Base-by-base conservation (phyloP, 2,797 vertebrate species). In the Epinephelus awoara region DNA sequence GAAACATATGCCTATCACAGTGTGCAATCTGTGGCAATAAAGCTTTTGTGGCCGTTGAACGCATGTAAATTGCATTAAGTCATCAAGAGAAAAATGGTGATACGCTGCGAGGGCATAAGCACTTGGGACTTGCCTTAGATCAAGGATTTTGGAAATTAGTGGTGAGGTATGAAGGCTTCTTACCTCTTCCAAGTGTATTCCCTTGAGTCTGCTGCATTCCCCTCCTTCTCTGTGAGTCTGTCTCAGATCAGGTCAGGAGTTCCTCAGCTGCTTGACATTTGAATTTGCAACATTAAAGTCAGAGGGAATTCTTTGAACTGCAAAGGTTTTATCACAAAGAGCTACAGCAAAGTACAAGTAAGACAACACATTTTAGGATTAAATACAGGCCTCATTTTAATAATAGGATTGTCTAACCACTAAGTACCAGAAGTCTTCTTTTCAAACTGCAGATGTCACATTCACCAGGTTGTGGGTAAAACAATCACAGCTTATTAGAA, bases 1-100 rank as follows among this genome's bases (percentile, higher is more conserved):
- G 88, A 92, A 94, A 89, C 93, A 93, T 51, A 88, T 94, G 92
- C 86, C 88, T 84, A 91, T 92, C 90, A 81, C 85, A 79, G 86
- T 85, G 77, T 85, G 90, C 82, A 86, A 88, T 93, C 90, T 88
- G 77, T 15, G 72, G 90, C 87, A 87, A 86, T 89, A 85, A 90
- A 87, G 85, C 87, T 61, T 84, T 77, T 82, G 87, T 73, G 86
- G 88, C 85, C 74, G 80, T 82, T 77, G 72, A 83, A 85, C 44
- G 87, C 85, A 89, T 91, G 85, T 88, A 91, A 85, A 88, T 80
- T 82, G 85, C 86, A 91, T 92, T 89, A 91, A 91, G 91, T 93
- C 93, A 93, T 91, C 88, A 89, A 68, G 70, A 68, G 78, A 42
- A 67, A 74, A 88, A 81, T 72, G 83, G 77, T 34, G 77, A 88